A percentile compares a stretch with the other conserved stretches of the same genome.
These are phyloP conservation scores for Globodera rostochiensis DNA, from an alignment of 1,140 invertebrate species.

Conservation along the genomic window DNA sequence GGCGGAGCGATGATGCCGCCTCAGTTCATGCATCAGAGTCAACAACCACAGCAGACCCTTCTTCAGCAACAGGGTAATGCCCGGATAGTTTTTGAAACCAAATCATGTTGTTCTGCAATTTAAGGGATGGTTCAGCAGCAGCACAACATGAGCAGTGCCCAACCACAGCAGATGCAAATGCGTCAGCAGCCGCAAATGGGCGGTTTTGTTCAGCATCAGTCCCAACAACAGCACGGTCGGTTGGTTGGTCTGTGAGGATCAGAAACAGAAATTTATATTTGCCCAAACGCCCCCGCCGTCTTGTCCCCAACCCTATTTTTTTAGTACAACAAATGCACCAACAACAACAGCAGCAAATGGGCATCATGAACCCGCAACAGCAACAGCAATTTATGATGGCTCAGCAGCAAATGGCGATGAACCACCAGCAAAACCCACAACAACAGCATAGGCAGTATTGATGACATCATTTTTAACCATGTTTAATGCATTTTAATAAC, in stretches of 20 bases:
- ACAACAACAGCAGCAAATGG: constrained; percentile 28
- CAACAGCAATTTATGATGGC: constrained; percentile 24
- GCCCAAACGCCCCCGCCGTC: too few species aligned
- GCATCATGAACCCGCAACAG: constrained; percentile 21
- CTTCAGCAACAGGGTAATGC: constrained; percentile 12
- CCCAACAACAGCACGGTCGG: constrained; percentile 1
- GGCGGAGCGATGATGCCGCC: background rate
- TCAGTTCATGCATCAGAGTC: background rate
- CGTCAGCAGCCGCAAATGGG: constrained; percentile 30
- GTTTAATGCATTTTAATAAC: background rate
- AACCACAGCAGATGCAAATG: constrained; percentile 26
- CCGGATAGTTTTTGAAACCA: background rate
- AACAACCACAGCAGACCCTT: background rate
- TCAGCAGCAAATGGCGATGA: constrained; percentile 26
- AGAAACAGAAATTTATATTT: too few species aligned
- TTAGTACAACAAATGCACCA: constrained; percentile 33
- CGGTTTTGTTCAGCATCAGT: constrained; percentile 19
- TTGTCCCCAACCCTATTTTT: background rate
- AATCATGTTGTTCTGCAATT: constrained; percentile 3
- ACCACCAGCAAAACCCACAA: constrained; percentile 24
- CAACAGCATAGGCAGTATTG: constrained; percentile 25
- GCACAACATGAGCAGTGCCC: constrained; percentile 1
- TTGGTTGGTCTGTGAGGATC: background rate
- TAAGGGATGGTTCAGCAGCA: constrained; percentile 12
- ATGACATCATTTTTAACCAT: constrained; percentile 6